phyloP scores from a whole-genome alignment of 1,140 invertebrate genomes.

The Drosophila subpulchrella region DNA sequence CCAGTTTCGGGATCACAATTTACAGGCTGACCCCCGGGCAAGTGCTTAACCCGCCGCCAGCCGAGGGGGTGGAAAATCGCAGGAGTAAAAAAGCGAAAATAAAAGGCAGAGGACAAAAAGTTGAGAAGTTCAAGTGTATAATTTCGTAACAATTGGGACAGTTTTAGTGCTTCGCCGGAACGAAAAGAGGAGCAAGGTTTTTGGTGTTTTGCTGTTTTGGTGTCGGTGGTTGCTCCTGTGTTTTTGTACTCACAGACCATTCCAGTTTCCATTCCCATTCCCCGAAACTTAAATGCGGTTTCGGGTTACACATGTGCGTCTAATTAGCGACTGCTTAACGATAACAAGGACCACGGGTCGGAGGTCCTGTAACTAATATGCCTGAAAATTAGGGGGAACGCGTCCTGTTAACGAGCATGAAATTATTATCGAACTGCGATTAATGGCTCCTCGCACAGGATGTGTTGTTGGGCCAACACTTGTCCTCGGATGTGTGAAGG shows the following conservation, averaged over 20 bases:
- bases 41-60: constrained; percentile 37
- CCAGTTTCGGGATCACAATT: constrained; percentile 13
- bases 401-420: constrained; percentile 71
- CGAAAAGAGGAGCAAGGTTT: constrained; percentile 16
- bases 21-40: constrained; percentile 17
- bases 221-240: constrained; percentile 40
- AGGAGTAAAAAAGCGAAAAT: neutral
- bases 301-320: constrained; percentile 81
- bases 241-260: neutral
- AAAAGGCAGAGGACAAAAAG: constrained; percentile 25
- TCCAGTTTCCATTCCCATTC: constrained; percentile 13
- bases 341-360: constrained; percentile 49
- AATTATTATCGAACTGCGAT: constrained; percentile 82
- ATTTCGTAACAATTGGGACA: constrained; percentile 77
- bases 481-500: constrained; percentile 39
- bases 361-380: constrained; percentile 71
- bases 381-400: constrained; percentile 37
- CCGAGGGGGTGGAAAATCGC: constrained; percentile 28
- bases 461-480: constrained; percentile 58
- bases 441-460: constrained; percentile 61
- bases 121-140: constrained; percentile 80
- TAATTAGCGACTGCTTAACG: constrained; percentile 81
- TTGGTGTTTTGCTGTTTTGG: constrained; percentile 6
- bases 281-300: constrained; percentile 71
- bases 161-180: constrained; percentile 81